Base-by-base conservation (phyloP, 2,888 invertebrate genomes). In the Junonia oenone region DNA sequence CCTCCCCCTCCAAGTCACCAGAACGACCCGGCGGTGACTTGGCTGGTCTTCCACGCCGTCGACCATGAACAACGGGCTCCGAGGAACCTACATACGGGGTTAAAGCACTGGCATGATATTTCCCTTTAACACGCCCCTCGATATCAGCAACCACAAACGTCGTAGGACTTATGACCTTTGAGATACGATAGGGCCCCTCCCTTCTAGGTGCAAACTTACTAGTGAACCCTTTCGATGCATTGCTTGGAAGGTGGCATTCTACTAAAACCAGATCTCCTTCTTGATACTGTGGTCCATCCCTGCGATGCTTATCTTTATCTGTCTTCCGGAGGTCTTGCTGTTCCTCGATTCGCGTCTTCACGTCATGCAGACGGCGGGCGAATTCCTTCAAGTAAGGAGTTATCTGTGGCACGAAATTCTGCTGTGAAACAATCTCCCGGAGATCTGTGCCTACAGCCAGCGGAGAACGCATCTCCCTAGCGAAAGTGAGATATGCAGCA, bases 301-400 rank as follows among this genome's bases (percentile, higher is more conserved):
- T 35, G 6, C 59, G 38, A 5, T 37, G 14, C 9, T 45, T 13
- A 48, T 58, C 58, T 8, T 45, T 15, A 9, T 51, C 47, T 9
- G 40, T 17, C 45, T 59, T 62, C 2, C 59, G 43, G 9, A 29
- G 19, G 33, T 60, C 58, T 33, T 63, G 55, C 9, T 48, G 52
- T 43, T 31, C 46, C 27, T 62, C 62, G 17, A 56, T 51, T 6
- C 58, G 45, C 22, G 53, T 53, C 35, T 31, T 50, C 6, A 50
- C 59, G 19, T 27, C 26, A 9, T 51, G 22, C 2, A 64, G 15
- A 11, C 40, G 55, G 8, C 46, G 9, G 1, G 19, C 45, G 6
- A 40, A 43, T 4, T 17, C 4, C 6, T 29, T 27, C 2, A 49
- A 22, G 4, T 38, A 27, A 13, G 49, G 49, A 11, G 49, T 38